Conservation (phyloP, 2,888 invertebrate genomes). For the Nephrotoma guestfalica region DNA sequence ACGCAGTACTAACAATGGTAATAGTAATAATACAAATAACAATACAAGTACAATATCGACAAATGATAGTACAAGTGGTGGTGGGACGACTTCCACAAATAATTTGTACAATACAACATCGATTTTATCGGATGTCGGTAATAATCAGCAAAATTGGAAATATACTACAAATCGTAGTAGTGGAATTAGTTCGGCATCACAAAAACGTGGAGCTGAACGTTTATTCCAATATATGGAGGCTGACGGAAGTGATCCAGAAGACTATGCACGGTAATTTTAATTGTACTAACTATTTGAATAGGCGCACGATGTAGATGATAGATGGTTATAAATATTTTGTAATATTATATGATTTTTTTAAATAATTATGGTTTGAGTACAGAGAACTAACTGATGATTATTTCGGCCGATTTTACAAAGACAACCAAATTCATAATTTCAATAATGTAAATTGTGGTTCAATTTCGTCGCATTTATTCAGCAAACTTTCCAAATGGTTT, state of each 20-base stretch:
- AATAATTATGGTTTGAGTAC: too few species aligned
- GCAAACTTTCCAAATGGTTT: too few species aligned
- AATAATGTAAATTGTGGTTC: too few species aligned
- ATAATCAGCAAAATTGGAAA: constrained; percentile 23
- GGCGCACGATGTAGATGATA: too few species aligned
- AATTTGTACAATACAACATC: constrained; percentile 7
- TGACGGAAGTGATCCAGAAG: constrained; percentile 50
- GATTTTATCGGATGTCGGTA: constrained; percentile 2
- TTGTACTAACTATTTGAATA: neutral
- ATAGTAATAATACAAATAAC: constrained; percentile 14
- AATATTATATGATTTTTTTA: too few species aligned
- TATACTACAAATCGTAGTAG: constrained; percentile 14
- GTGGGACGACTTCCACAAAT: neutral
- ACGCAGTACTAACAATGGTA: neutral
- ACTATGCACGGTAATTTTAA: constrained; percentile 30
- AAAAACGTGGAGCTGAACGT: constrained; percentile 47
- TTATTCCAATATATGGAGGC: constrained; percentile 62
- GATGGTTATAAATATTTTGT: too few species aligned
- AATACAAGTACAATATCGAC: constrained; percentile 18
- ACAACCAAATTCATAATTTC: too few species aligned
- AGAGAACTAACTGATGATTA: too few species aligned
- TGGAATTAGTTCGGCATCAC: constrained; percentile 22
- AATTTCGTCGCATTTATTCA: too few species aligned
- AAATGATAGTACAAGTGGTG: neutral
- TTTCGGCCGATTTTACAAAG: too few species aligned